Evolutionary conservation across 2,888 invertebrate genomes (phyloP), one percentile per base, ranked within the genome.

Genomic region (Theretra japonica): DNA sequence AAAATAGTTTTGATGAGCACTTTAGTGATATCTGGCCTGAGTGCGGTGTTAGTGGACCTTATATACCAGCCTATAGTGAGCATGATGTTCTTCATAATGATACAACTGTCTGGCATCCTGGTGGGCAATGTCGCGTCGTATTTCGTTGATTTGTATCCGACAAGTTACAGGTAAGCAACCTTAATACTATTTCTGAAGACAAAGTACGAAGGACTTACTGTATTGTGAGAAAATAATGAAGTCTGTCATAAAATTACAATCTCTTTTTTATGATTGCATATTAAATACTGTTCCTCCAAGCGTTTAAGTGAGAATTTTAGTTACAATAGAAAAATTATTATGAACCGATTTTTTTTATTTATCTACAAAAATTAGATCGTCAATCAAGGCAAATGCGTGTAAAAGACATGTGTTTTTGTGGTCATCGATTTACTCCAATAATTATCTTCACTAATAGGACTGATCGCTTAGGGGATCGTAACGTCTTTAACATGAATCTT

Each of bases 41-140:
- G 95, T 68, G 90, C 95, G 3, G 85, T 92, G 69, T 85, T 96
- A 1, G 83, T 95, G 2, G 89, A 95, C 0, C 56, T 91, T 11
- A 81, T 89, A 4, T 70, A 71, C 11, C 68, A 79, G 23, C 82
- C 82, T 0, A 60, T 79, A 2, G 73, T 74, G n/a, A 80, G 77
- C 48, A 74, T 83, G 70, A 57, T 81, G 4, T 75, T 80, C 41
- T 83, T 80, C 53, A 76, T 76, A 2, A 57, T 82, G 30, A 76
- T 83, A 17, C 83, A 83, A 69, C 74, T 73, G 3, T 79, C 80
- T 8, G 73, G 76, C 0, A 69, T 83, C 15, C 75, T 79, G 0
- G 73, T 80, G 7, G 83, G 83, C 0, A 79, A 76, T 28, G 75
- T 80, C 6, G 76, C 76, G 2, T 80, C 82, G 0, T 83, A 80